Base-by-base conservation (phyloP, 37 sponge, comb jelly and placozoan genomes). In the Beroe forskalii region DNA sequence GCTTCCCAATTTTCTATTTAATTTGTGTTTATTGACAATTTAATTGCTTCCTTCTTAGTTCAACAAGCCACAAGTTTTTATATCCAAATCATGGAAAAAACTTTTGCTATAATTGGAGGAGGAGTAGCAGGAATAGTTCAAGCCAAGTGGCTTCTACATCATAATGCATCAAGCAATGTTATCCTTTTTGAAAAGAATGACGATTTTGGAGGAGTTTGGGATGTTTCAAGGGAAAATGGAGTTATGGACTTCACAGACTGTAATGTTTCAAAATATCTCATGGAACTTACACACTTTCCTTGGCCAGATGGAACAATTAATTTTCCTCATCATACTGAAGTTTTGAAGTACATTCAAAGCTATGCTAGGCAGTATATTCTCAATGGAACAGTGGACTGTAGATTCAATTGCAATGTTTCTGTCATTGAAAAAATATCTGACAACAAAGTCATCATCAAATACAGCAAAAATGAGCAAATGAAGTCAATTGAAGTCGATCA, bases 261-360 rank as follows among this genome's bases (percentile, higher is more conserved):
- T 44, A 80, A 80, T 44, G 86, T 80, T 44, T 80, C 86, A 12
- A 80, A 43, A 43, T 80, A 80, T 80, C 30, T 80, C n/a, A 80
- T 80, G 86, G 86, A 80, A 25, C 86, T 80, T 9, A 80, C 86
- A 43, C 38, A 80, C 20, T 80, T 80, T n/a, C 86, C 86, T 1
- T 80, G 86, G 86, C 86, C 86, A 42, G 55, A 44, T 28, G 86
- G 86, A 42, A 80, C 86, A 28, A 41, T 44, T 30, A 37, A 80
- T 43, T 80, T 80, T 44, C 86, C 86, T 27, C 86, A 80, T 44
- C 86, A 80, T 25, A 33, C 86, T 44, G 48, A 41, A 42, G 86
- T 80, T n/a, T 27, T 80, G 39, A 36, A 69, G 4, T 69, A 69
- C 39, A 69, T 69, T 20, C 12, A 36, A 36, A 69, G 8, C 38